Evolutionary conservation across 2,113 vertebrate species (phyloP).

Genomic region (Ictalurus furcatus): DNA sequence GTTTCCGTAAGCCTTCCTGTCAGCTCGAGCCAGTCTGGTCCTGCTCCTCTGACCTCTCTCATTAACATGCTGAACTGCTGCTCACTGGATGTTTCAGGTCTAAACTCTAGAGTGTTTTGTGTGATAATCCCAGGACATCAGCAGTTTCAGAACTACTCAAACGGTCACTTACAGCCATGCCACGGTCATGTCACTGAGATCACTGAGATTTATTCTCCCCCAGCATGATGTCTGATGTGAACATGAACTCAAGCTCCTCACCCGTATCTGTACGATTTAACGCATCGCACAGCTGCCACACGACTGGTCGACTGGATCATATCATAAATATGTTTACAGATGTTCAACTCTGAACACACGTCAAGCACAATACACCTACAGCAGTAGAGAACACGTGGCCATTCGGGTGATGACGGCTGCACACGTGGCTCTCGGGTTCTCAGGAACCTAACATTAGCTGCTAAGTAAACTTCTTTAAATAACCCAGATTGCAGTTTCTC

Average conservation of each 20-base stretch:
- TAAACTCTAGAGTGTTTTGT: not conserved
- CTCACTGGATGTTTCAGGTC: not conserved
- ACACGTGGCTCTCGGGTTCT: not conserved
- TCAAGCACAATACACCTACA: not conserved
- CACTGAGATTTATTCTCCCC: not conserved
- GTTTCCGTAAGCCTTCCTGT: not conserved
- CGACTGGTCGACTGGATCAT: not conserved
- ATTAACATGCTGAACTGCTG: not conserved
- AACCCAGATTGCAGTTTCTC: slow-evolving; percentile 5
- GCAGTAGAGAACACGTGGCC: not conserved
- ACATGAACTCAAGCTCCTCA: not conserved
- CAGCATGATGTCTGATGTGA: not conserved
- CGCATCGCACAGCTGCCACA: not conserved
- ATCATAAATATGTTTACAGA: not conserved
- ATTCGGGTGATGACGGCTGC: not conserved
- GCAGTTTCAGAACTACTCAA: not conserved
- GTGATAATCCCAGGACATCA: not conserved
- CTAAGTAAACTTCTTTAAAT: slow-evolving; percentile 12
- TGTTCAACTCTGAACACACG: not conserved
- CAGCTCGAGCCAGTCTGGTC: not conserved
- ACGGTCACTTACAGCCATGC: not conserved
- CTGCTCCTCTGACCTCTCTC: not conserved
- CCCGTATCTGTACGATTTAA: not conserved
- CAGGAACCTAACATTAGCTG: not conserved
- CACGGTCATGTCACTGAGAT: not conserved